Percentiles rank a stretch among this genome's conserved stretches.
These are phyloP conservation scores for Ctenopoma kingsleyae DNA, from an alignment of 2,797 vertebrate genomes.

Conservation along the genomic window DNA sequence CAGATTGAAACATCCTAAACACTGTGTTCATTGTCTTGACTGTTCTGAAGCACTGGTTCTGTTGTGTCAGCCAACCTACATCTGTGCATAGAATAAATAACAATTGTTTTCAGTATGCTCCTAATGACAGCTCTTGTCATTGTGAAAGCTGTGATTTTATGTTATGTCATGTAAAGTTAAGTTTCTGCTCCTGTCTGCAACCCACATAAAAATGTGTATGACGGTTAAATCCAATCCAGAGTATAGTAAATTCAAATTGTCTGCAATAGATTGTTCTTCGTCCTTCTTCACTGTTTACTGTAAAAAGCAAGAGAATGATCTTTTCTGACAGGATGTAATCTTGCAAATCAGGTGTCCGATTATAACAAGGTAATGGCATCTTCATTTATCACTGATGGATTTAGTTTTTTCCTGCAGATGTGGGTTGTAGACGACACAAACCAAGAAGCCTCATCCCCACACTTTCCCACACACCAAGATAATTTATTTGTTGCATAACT, in stretches of 20 bases:
- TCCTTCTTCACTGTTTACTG: not conserved
- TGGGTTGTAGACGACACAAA: slow-evolving; percentile 6
- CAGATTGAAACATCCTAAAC: not conserved
- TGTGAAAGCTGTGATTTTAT: too few relatives aligned
- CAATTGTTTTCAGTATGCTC: too few relatives aligned
- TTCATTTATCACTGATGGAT: not conserved
- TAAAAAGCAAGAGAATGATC: not conserved
- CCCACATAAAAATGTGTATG: too few relatives aligned
- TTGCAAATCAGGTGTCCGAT: not conserved
- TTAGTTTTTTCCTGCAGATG: not conserved
- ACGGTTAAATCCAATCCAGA: too few relatives aligned
- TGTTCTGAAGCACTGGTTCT: not conserved
- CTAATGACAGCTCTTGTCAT: too few relatives aligned
- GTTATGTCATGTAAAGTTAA: too few relatives aligned
- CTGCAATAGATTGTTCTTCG: not conserved
- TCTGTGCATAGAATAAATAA: too few relatives aligned
- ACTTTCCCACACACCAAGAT: not conserved
- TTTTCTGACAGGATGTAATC: not conserved
- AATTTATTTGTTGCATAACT: slow-evolving; percentile 31
- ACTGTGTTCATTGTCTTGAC: not conserved
- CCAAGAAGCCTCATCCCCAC: not conserved
- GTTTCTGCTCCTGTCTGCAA: too few relatives aligned
- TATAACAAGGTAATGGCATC: not conserved
- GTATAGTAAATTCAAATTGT: too few relatives aligned
- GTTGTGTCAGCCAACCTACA: not conserved